Conservation (phyloP, 2,888 invertebrate species). For the Drosophila pseudotakahashii region DNA sequence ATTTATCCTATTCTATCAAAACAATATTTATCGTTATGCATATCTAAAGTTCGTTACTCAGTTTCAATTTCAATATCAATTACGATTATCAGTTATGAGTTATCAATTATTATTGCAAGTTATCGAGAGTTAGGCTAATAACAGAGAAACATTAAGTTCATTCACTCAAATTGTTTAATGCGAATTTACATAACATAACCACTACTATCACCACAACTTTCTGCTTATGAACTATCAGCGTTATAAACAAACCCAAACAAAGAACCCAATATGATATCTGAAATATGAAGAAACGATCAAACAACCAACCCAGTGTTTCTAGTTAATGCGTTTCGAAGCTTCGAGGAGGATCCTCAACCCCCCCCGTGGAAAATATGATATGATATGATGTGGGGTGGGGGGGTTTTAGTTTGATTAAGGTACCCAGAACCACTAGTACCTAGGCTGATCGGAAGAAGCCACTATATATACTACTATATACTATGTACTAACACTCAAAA, state of each 20-base stretch:
- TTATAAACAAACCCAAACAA: slow-evolving; percentile 34
- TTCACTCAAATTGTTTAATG: slow-evolving; percentile 67
- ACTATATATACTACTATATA: slow-evolving; percentile 30
- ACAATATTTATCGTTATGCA: slow-evolving; percentile 47
- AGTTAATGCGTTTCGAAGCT: slow-evolving; percentile 61
- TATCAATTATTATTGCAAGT: slow-evolving; percentile 57
- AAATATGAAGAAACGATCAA: slow-evolving; percentile 41
- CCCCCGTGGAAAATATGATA: not conserved
- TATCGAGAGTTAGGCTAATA: slow-evolving; percentile 72
- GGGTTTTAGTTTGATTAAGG: slow-evolving; percentile 44
- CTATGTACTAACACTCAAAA: slow-evolving; percentile 35
- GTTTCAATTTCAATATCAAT: slow-evolving; percentile 55
- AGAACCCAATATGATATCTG: slow-evolving; percentile 32
- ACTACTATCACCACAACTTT: slow-evolving; percentile 42
- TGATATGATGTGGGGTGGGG: not conserved
- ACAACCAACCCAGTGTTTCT: slow-evolving; percentile 57
- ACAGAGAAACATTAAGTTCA: slow-evolving; percentile 55
- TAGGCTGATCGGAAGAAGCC: slow-evolving; percentile 44
- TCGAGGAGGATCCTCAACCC: slow-evolving; percentile 46
- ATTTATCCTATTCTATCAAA: slow-evolving; percentile 42
- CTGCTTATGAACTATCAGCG: slow-evolving; percentile 58
- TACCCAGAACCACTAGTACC: slow-evolving; percentile 51
- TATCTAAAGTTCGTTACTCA: slow-evolving; percentile 65
- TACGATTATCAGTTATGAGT: slow-evolving; percentile 32
- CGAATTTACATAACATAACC: slow-evolving; percentile 59